Conservation (phyloP, 2,888 invertebrate species). For the Onchidella celtica region DNA sequence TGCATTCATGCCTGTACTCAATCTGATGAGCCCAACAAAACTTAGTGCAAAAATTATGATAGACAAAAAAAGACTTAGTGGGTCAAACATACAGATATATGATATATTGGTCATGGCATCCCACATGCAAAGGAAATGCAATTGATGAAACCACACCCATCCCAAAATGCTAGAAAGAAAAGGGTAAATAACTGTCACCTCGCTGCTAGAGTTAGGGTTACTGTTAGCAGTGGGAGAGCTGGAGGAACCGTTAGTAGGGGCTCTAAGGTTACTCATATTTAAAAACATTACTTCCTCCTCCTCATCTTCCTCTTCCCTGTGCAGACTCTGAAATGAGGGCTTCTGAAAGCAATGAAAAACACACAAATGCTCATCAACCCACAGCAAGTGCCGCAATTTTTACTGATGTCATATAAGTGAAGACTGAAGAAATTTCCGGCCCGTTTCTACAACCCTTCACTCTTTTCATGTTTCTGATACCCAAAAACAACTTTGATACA, state of each 20-base stretch:
- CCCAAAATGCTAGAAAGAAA: too few relatives aligned
- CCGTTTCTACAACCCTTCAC: too few relatives aligned
- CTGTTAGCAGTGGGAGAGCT: not conserved
- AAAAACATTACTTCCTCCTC: conserved; percentile 50
- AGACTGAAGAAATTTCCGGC: too few relatives aligned
- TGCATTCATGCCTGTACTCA: too few relatives aligned
- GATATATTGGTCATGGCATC: not conserved
- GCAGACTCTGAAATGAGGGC: conserved; percentile 15
- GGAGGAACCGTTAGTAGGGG: conserved; percentile 18
- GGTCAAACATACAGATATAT: too few relatives aligned
- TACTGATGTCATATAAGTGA: too few relatives aligned
- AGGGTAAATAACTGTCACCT: conserved; percentile 28
- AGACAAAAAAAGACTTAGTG: too few relatives aligned
- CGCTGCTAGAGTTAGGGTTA: conserved; percentile 5
- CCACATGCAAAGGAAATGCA: conserved; percentile 9
- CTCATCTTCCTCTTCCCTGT: conserved; percentile 15
- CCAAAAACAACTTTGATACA: too few relatives aligned
- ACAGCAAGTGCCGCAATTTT: not conserved
- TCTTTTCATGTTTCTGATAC: too few relatives aligned
- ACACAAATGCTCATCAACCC: not conserved
- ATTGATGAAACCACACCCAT: too few relatives aligned
- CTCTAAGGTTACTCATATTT: conserved; percentile 15
- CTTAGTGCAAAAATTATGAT: too few relatives aligned
- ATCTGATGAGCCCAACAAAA: too few relatives aligned
- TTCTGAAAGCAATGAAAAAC: conserved; percentile 26